Evolutionary conservation across 2,797 vertebrate genomes (phyloP).

Genomic region (Leucoraja ocellata): DNA sequence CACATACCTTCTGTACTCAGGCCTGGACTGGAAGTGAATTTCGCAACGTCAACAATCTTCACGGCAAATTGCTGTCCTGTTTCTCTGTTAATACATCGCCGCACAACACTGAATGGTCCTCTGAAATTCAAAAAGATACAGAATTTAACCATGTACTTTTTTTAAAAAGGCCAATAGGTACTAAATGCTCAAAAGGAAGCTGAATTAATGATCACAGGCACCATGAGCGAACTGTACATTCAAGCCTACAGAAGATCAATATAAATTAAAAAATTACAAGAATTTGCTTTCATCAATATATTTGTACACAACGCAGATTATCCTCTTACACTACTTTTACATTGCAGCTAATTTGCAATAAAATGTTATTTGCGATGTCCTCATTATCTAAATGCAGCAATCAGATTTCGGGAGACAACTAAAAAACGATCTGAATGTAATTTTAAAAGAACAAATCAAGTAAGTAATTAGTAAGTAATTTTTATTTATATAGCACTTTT

Average conservation of each 20-base stretch:
- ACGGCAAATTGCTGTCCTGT: slow-evolving; percentile 96
- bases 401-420: neutral
- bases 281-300: neutral
- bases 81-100: slow-evolving; percentile 97
- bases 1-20: slow-evolving; percentile 95
- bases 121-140: slow-evolving; percentile 53
- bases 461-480: no score
- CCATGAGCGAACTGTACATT: neutral
- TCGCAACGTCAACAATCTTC: slow-evolving; percentile 97
- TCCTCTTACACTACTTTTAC: neutral
- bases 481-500: no score
- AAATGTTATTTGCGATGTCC: neutral
- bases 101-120: slow-evolving; percentile 94
- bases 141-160: neutral
- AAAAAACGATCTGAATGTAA: neutral
- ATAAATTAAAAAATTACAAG: no score
- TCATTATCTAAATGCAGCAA: neutral
- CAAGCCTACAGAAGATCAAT: neutral
- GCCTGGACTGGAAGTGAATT: slow-evolving; percentile 97
- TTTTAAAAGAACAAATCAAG: neutral
- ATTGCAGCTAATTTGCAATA: neutral
- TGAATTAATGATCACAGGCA: neutral
- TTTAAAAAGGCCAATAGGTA: neutral
- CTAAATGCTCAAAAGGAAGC: neutral
- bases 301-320: neutral